Evolutionary conservation across 2,888 invertebrate genomes (phyloP).

Genomic region (Falcaria lacertinaria): DNA sequence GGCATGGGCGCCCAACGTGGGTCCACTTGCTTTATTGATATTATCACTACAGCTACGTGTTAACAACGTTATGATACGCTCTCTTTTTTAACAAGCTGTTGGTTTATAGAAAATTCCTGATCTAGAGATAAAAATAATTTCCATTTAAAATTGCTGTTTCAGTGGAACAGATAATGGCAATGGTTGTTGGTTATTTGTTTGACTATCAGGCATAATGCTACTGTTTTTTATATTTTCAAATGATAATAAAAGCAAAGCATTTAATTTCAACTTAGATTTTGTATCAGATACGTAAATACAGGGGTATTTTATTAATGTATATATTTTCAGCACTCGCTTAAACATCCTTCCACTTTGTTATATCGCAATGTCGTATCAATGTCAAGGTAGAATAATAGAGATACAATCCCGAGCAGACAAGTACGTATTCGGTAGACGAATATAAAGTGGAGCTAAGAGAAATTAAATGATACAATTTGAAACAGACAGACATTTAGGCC

Average conservation of each 20-base stretch:
- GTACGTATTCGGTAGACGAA: background rate
- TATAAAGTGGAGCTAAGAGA: background rate
- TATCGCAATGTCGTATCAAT: background rate
- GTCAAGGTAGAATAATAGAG: background rate
- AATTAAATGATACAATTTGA: background rate
- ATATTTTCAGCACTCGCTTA: no score
- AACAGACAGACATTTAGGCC: constrained; percentile 6
- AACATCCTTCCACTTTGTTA: background rate
- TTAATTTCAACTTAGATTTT: no score
- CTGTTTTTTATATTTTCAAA: no score
- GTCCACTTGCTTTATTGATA: constrained; percentile 11
- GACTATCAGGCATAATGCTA: no score
- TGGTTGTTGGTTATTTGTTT: background rate
- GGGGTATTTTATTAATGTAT: no score
- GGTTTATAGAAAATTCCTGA: background rate
- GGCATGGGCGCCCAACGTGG: constrained; percentile 4
- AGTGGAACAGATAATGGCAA: background rate
- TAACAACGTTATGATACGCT: constrained; percentile 5
- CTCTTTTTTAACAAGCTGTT: background rate
- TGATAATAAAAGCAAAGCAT: no score
- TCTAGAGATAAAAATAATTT: background rate
- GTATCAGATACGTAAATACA: no score
- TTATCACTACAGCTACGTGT: constrained; percentile 11
- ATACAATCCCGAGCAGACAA: no score
- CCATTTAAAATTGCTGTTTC: constrained; percentile 1